A percentile compares a stretch with the other conserved stretches of the same genome.
phyloP scores from a whole-genome alignment of 2,797 vertebrate species.

The Heliangelus exortis region DNA sequence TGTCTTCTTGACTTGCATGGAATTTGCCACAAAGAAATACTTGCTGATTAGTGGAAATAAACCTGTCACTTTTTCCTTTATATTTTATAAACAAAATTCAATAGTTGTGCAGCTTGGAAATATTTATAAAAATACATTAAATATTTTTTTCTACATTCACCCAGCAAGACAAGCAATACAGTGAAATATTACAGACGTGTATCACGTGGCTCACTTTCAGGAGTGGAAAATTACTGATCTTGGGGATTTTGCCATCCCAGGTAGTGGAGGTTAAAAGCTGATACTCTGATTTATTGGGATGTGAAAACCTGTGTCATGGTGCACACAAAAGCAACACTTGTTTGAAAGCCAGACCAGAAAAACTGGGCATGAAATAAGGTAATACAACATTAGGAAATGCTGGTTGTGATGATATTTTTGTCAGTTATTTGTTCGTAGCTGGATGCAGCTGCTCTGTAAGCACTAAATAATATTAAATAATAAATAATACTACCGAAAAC shows the following conservation, averaged over 20 bases:
- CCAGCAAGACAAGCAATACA: background rate
- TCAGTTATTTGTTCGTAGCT: background rate
- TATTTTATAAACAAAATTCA: background rate
- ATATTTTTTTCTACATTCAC: background rate
- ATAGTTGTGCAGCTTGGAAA: background rate
- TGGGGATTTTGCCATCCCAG: background rate
- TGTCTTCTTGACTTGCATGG: background rate
- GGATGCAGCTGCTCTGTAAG: background rate
- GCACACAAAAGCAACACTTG: background rate
- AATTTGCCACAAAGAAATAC: background rate
- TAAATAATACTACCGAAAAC: no score
- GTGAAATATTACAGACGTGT: background rate
- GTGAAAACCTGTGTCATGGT: background rate
- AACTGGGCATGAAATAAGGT: background rate
- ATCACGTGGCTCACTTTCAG: background rate
- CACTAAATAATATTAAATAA: background rate
- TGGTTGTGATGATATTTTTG: background rate
- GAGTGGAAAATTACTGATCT: background rate
- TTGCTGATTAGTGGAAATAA: background rate
- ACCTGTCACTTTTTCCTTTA: background rate
- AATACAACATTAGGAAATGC: background rate
- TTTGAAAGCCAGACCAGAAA: background rate
- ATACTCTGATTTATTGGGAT: background rate
- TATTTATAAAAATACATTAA: background rate
- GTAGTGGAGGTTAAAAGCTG: background rate